Base-by-base conservation (phyloP, 2,888 invertebrate species). In the Unio pictorum region DNA sequence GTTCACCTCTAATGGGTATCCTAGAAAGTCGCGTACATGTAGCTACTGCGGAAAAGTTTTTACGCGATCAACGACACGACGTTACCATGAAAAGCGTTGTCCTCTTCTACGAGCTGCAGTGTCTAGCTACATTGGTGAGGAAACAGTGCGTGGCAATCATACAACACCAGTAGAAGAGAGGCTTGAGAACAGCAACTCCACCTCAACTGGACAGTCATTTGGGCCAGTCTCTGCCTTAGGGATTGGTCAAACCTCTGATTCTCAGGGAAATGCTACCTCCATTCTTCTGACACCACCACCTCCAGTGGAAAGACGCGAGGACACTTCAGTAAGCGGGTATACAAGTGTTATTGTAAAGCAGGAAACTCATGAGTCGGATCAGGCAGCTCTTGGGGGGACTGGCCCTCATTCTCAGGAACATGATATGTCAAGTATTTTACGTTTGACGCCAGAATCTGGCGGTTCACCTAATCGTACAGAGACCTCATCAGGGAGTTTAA, bases 11-110 rank as follows among this genome's bases (percentile, higher is more conserved):
- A 85, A 86, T 74, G 86, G 87, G 69, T 85, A 85, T 67, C 85
- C 85, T 55, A 79, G 86, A 55, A 87, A 87, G 72, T 86, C 86
- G 34, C 74, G 86, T 64, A 85, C 86, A 63, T 87, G 86, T 76
- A 81, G 81, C 67, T 87, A 85, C 67, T 87, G 87, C 72, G 79
- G 82, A 64, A 87, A 86, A 71, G 83, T 86, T 15, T 87, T 87
- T 69, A 87, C 87, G 5, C 79, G 87, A n/a, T 87, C 87, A 20
- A 87, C 87, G 45, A 87, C 87, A 2, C 74, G 87, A 58, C 82
- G 87, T 11, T 87, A 87, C 72, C 87, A 87, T 66, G 87, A 87
- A 72, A 83, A 84, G 62, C 82, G 86, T 20, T 86, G 86, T 71
- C 86, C 86, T n/a, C 72, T 85, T 34, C 73, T 85, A 34, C 75